Evolutionary conservation across 2,888 invertebrate genomes (phyloP).

Genomic region (Luffia ferchaultella): DNA sequence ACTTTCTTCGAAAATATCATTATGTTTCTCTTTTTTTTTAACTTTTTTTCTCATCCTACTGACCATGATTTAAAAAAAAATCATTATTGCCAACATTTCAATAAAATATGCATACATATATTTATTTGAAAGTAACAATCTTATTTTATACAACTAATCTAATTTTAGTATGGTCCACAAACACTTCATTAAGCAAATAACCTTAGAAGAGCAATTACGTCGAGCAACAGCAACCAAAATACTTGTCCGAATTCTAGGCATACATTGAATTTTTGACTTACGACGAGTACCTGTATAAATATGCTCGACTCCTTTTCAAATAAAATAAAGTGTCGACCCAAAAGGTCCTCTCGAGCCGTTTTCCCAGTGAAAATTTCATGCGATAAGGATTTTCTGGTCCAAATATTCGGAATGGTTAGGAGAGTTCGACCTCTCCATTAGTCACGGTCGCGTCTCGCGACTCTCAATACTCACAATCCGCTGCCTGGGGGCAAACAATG

Average conservation of each 20-base stretch:
- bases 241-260: neutral
- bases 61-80: too few relatives aligned
- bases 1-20: constrained; percentile 37
- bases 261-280: neutral
- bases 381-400: constrained; percentile 28
- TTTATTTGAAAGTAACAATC: too few relatives aligned
- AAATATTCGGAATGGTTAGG: constrained; percentile 25
- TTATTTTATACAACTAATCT: too few relatives aligned
- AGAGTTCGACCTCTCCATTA: constrained; percentile 29
- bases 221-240: neutral
- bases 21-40: constrained; percentile 34
- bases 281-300: neutral
- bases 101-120: too few relatives aligned
- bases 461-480: constrained; percentile 2
- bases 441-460: constrained; percentile 28
- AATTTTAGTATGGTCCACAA: too few relatives aligned
- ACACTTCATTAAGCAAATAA: too few relatives aligned
- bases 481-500: too few relatives aligned
- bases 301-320: neutral
- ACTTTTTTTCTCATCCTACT: neutral
- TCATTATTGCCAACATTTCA: too few relatives aligned
- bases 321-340: constrained; percentile 11
- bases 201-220: neutral
- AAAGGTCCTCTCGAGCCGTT: constrained; percentile 20
- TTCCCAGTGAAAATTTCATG: constrained; percentile 37